A percentile compares a stretch with the other conserved stretches of the same genome.
phyloP scores from a whole-genome alignment of 2,888 invertebrate species.

The Galerucella calmariensis region DNA sequence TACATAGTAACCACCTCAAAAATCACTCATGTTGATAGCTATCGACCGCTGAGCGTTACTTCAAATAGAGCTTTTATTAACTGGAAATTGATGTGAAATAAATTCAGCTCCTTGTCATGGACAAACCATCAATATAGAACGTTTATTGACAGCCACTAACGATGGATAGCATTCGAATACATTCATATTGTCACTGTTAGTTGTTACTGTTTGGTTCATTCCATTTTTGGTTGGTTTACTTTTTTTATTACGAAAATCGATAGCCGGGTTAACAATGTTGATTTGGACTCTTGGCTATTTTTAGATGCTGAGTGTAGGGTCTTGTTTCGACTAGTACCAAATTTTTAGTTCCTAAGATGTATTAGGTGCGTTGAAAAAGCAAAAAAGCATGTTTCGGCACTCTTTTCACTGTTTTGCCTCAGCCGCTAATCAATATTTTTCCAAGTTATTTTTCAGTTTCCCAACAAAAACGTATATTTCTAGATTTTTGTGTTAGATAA shows the following conservation, averaged over 20 bases:
- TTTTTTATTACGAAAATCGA: neutral
- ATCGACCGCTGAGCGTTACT: slow-evolving; percentile 1
- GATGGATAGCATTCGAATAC: slow-evolving; percentile 37
- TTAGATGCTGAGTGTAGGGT: no score
- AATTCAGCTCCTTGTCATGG: slow-evolving; percentile 37
- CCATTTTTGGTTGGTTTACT: slow-evolving; percentile 14
- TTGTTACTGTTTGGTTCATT: slow-evolving; percentile 26
- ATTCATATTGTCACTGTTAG: slow-evolving; percentile 33
- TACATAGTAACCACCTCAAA: neutral
- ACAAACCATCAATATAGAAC: slow-evolving; percentile 39
- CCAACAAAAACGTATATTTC: no score
- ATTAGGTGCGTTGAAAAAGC: no score
- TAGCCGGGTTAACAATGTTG: no score
- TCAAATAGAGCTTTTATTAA: slow-evolving; percentile 39
- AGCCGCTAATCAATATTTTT: no score
- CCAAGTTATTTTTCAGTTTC: no score
- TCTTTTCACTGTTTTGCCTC: no score
- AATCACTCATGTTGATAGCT: slow-evolving; percentile 5
- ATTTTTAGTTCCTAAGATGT: no score
- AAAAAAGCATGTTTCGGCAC: no score
- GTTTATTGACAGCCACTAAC: slow-evolving; percentile 38
- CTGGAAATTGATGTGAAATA: slow-evolving; percentile 39
- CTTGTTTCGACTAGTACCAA: no score
- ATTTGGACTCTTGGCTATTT: no score
- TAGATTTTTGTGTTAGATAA: no score